These are phyloP conservation scores for Atopsyche davidsoni DNA, from an alignment of 1,140 invertebrate species.

Conservation along the genomic window DNA sequence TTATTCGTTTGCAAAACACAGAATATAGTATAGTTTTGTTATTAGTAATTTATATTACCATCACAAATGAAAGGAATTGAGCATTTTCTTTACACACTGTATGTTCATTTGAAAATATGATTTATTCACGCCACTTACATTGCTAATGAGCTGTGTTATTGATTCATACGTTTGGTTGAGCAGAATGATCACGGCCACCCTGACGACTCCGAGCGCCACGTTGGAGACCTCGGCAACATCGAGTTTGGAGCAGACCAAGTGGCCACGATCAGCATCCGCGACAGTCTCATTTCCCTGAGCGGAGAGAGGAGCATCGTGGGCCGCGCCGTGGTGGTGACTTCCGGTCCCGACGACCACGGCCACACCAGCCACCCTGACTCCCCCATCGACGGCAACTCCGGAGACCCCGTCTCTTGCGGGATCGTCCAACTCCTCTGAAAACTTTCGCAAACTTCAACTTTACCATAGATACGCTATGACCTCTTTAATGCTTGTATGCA, in stretches of 20 bases:
- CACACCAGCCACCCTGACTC: conserved; percentile 60
- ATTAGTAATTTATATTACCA: too few relatives aligned
- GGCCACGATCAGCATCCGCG: conserved; percentile 56
- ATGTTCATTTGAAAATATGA: too few relatives aligned
- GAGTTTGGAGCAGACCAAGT: conserved; percentile 53
- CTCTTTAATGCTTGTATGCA: too few relatives aligned
- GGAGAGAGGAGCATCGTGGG: conserved; percentile 67
- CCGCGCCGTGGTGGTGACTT: conserved; percentile 72
- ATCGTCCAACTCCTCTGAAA: conserved; percentile 69
- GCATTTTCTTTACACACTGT: too few relatives aligned
- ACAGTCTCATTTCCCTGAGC: conserved; percentile 57
- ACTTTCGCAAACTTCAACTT: too few relatives aligned
- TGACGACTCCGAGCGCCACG: conserved; percentile 64
- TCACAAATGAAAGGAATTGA: too few relatives aligned
- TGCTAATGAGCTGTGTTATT: not conserved
- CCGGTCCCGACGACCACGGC: conserved; percentile 70
- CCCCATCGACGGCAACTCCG: conserved; percentile 75
- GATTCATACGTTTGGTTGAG: not conserved
- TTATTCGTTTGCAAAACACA: too few relatives aligned
- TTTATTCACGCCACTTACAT: too few relatives aligned
- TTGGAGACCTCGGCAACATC: conserved; percentile 88
- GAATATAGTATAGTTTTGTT: too few relatives aligned
- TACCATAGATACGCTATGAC: too few relatives aligned
- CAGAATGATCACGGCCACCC: conserved; percentile 71
- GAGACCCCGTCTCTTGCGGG: conserved; percentile 71